phyloP scores from a whole-genome alignment of 2,888 invertebrate genomes.

The Argyresthia goedartella region DNA sequence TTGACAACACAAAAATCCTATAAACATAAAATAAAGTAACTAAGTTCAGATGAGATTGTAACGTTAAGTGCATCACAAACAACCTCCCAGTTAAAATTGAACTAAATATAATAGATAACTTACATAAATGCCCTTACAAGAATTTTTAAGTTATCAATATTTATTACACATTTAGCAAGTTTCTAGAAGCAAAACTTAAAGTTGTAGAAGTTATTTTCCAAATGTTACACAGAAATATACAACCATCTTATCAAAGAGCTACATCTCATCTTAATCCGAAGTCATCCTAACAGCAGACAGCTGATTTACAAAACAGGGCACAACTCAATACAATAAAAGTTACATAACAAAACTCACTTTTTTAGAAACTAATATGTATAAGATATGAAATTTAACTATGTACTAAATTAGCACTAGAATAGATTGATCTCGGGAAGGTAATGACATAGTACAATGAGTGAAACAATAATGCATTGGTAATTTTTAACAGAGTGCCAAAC shows the following conservation, averaged over 20 bases:
- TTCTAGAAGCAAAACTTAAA: neutral
- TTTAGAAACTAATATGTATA: slow-evolving; percentile 47
- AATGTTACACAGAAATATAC: neutral
- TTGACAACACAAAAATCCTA: neutral
- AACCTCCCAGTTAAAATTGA: neutral
- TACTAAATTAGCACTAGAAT: slow-evolving; percentile 42
- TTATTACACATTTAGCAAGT: neutral
- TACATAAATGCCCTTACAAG: slow-evolving; percentile 6
- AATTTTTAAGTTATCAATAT: neutral
- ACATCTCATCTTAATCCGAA: neutral
- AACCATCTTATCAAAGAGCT: neutral
- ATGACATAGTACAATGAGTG: neutral
- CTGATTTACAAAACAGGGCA: slow-evolving; percentile 24
- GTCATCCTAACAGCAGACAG: neutral
- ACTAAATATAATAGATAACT: slow-evolving; percentile 2
- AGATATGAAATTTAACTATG: slow-evolving; percentile 34
- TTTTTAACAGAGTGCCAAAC: neutral
- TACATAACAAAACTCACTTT: slow-evolving; percentile 41
- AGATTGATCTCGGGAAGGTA: slow-evolving; percentile 6
- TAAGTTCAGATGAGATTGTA: neutral
- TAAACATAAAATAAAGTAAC: neutral
- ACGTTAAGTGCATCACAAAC: too few species aligned
- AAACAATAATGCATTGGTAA: neutral
- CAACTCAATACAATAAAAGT: slow-evolving; percentile 38
- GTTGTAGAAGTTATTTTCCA: neutral